Evolutionary conservation across 2,113 vertebrate genomes (phyloP), one percentile per base, ranked within the genome.

Genomic region (Brienomyrus longianalis): DNA sequence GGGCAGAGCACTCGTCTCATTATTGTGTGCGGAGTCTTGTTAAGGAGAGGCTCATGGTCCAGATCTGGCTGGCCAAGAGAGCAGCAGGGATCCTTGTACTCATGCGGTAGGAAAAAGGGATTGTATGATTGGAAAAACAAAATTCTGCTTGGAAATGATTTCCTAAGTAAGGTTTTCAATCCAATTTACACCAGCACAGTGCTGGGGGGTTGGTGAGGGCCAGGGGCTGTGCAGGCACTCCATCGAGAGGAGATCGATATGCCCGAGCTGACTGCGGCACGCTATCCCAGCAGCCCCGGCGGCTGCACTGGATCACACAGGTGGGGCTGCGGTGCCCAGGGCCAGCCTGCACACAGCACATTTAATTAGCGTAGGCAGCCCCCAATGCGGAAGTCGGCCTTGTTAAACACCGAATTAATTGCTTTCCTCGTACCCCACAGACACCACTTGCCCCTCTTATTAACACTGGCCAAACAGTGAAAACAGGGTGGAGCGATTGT

Each of bases 211-310:
- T 21, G 52, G 91, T 89, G 90, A 59, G 89, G 91, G 91, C 93
- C 93, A 52, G 50, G 5, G 92, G 94, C 92, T 88, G 91, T 88
- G 80, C 91, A 93, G 91, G 92, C 91, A 74, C 91, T 91, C 91
- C 88, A 85, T 90, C 89, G 90, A 90, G 45, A 86, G 86, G 70
- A n/a, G 91, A 93, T 94, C 93, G 89, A 93, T 94, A 93, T 83
- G 84, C 45, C 89, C 27, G 50, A 51, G 27, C 89, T 15, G 62
- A 27, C 89, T 56, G 66, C 62, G 1, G 85, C 21, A 19, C 7
- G 66, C 85, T 43, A 80, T 87, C 85, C 50, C 89, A 90, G 31
- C 84, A 47, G 21, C 89, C 85, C 77, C 27, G 2, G 66, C 59
- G 50, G 66, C 50, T n/a, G 62, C 66, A 10, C 80, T 86, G 70